A percentile compares a stretch with the other conserved stretches of the same genome.
Conservation (phyloP, 92 coral and sea anemone species). For the Porites divaricata region DNA sequence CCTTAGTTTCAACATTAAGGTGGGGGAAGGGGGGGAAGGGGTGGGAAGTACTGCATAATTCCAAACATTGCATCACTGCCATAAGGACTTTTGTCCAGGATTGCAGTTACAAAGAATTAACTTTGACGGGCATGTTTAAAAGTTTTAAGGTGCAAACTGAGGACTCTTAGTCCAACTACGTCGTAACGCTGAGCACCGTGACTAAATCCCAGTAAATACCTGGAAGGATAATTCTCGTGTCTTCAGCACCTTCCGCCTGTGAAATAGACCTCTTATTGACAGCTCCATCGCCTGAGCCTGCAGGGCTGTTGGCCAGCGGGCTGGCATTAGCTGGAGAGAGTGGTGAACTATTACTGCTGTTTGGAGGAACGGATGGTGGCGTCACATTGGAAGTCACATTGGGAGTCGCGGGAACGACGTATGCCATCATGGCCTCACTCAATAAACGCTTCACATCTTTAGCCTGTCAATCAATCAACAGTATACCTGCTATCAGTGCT, state of each 20-base stretch:
- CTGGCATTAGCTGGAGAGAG: conserved; percentile 95
- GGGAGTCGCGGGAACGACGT: conserved; percentile 40
- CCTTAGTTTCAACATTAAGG: too few relatives aligned
- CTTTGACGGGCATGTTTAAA: too few relatives aligned
- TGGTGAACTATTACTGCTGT: conserved; percentile 64
- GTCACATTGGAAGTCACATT: too few relatives aligned
- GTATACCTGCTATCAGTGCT: not conserved
- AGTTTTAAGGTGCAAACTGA: too few relatives aligned
- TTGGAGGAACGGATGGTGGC: conserved; percentile 68
- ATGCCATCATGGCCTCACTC: conserved; percentile 88
- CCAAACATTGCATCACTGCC: too few relatives aligned
- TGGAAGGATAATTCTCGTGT: conserved; percentile 62
- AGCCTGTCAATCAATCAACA: conserved; percentile 62
- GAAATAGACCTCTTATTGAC: conserved; percentile 90
- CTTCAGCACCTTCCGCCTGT: conserved; percentile 83
- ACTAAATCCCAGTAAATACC: conserved; percentile 33
- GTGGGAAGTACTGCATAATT: too few relatives aligned
- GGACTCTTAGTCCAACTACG: too few relatives aligned
- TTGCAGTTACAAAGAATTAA: too few relatives aligned
- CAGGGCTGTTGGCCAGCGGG: conserved; percentile 93
- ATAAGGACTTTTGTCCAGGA: too few relatives aligned
- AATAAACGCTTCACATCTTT: conserved; percentile 96
- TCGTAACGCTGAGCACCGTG: too few relatives aligned
- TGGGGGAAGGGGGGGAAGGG: too few relatives aligned
- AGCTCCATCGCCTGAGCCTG: conserved; percentile 99